These are phyloP conservation scores for Drosophila seguyi DNA, from an alignment of 1,140 invertebrate genomes.

Conservation along the genomic window DNA sequence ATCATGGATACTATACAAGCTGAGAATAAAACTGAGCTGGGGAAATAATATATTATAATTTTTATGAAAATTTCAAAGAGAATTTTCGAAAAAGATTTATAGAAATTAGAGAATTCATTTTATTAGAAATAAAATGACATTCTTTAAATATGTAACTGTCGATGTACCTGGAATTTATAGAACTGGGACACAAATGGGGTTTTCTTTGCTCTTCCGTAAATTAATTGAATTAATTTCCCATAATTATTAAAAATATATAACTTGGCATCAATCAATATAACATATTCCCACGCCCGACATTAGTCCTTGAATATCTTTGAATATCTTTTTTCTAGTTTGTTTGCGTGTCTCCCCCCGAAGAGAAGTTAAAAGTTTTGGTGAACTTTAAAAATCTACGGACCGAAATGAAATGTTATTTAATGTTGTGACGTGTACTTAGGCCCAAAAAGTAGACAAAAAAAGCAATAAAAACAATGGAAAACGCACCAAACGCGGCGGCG, in stretches of 20 bases:
- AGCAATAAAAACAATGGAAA: background rate
- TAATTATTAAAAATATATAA: background rate
- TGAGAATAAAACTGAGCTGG: constrained; percentile 18
- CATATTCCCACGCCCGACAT: background rate
- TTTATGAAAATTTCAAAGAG: background rate
- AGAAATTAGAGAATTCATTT: too few species aligned
- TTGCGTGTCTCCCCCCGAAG: constrained; percentile 8
- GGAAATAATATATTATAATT: background rate
- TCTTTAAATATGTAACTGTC: background rate
- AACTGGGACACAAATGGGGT: background rate
- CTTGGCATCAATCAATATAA: constrained; percentile 4
- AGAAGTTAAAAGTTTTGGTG: constrained; percentile 29
- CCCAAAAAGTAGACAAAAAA: constrained; percentile 17
- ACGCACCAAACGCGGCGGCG: constrained; percentile 23
- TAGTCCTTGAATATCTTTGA: too few species aligned
- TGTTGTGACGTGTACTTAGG: constrained; percentile 67
- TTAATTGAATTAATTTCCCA: background rate
- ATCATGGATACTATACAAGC: constrained; percentile 37
- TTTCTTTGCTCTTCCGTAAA: background rate
- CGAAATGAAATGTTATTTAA: constrained; percentile 39
- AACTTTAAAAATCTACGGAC: constrained; percentile 15
- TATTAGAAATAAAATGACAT: too few species aligned
- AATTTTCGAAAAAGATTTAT: too few species aligned
- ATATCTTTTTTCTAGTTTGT: background rate
- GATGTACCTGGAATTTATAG: background rate